Percentiles rank a stretch among this genome's conserved stretches.
Evolutionary conservation across 64 coral and sea anemone genomes (phyloP).

Genomic region (Pocillopora verrucosa): DNA sequence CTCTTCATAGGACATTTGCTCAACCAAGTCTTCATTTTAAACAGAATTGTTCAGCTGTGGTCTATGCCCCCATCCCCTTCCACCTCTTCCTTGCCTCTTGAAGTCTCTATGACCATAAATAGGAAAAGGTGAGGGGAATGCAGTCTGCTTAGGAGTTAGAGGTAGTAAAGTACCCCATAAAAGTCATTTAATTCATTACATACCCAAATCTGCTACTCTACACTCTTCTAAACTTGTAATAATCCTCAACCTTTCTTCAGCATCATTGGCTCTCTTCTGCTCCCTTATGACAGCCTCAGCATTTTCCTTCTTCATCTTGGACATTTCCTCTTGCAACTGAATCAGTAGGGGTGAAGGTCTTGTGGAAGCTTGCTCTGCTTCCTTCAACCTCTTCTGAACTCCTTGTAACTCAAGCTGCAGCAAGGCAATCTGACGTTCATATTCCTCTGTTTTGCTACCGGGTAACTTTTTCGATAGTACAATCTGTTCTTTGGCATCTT

Average conservation of each 20-base stretch:
- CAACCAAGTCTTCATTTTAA: no score
- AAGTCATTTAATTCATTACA: not conserved
- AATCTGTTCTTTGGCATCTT: constrained; percentile 75
- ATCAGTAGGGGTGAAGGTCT: constrained; percentile 77
- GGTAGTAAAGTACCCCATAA: not conserved
- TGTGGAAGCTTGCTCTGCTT: constrained; percentile 71
- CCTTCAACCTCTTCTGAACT: constrained; percentile 64
- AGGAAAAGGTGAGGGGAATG: no score
- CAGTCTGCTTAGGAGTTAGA: no score
- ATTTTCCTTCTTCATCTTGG: constrained; percentile 83
- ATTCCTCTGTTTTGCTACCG: constrained; percentile 66
- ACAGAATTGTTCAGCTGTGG: no score
- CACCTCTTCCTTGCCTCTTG: no score
- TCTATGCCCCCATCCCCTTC: no score
- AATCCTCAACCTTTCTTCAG: constrained; percentile 79
- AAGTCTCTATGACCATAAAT: no score
- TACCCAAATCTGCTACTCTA: constrained; percentile 95
- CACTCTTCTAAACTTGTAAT: constrained; percentile 86
- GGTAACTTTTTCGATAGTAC: constrained; percentile 52
- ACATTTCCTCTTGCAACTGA: constrained; percentile 80
- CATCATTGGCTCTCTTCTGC: constrained; percentile 92
- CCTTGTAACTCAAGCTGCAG: constrained; percentile 67
- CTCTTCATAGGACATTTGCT: no score
- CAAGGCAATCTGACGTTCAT: constrained; percentile 51
- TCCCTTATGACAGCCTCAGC: constrained; percentile 78